Evolutionary conservation across 2,888 invertebrate species (phyloP), one percentile per base, ranked within the genome.

Genomic region (Epicampocera succincta): DNA sequence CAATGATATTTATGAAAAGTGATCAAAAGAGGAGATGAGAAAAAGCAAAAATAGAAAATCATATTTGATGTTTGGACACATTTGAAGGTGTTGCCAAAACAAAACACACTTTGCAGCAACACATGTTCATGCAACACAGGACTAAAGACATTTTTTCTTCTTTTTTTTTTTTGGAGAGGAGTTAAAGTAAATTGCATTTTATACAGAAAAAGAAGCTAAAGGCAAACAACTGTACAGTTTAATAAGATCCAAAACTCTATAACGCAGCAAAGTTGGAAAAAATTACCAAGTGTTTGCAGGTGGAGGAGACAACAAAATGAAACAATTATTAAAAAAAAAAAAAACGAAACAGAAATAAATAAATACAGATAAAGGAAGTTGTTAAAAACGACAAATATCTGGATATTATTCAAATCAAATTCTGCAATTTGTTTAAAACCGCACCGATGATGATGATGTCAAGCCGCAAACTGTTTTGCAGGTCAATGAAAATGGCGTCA

Each of bases 11-110:
- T 80, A 76, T 83, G 83, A 80, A 80, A 80, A 83, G 83, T 84
- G 83, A 80, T 80, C 82, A 80, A 52, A 29, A 56, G 65, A 74
- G 72, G 33, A 74, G 66, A 66, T 56, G 52, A 46, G 56, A 38
- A 63, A 79, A 19, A 19, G 9, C 15, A 52, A 29, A 46, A 48
- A 61, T 40, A 54, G n/a, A 78, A 52, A 66, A 63, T 65, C 74
- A 48, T 56, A 65, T 77, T 29, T 80, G 69, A 60, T 63, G 44
- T 73, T 77, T 68, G 69, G 75, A 76, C 77, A 76, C 46, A 68
- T 84, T 84, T 65, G 84, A 83, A 84, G 85, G 84, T 84, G 85
- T 84, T 84, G 80, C 84, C 85, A 77, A 84, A 84, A 84, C 73
- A 69, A 77, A 65, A 76, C 60, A 73, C 80, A 72, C 48, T 73